A percentile compares a stretch with the other conserved stretches of the same genome.
Evolutionary conservation across 2,797 vertebrate genomes (phyloP).

Genomic region (Melanotaenia nigrans): DNA sequence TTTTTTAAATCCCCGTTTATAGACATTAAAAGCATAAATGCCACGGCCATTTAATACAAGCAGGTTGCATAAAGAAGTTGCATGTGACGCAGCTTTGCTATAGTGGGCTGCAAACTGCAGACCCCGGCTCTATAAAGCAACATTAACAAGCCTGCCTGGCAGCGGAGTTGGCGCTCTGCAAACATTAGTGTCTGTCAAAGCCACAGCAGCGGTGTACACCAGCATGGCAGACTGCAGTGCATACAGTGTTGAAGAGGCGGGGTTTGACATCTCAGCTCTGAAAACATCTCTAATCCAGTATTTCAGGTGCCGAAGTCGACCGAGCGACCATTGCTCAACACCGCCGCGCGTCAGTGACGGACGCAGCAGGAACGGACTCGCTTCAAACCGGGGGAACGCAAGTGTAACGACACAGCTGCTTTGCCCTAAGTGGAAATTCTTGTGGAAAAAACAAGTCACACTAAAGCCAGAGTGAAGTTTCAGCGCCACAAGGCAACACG

Average conservation of each 20-base stretch:
- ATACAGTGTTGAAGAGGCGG: constrained; percentile 80
- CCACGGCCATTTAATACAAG: background rate
- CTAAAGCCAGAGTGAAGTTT: constrained; percentile 54
- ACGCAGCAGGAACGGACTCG: constrained; percentile 39
- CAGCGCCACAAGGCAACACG: constrained; percentile 9
- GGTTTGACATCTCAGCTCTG: constrained; percentile 80
- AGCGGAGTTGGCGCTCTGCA: constrained; percentile 55
- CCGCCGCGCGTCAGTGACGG: constrained; percentile 59
- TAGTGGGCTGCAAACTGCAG: constrained; percentile 49
- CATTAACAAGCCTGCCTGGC: constrained; percentile 58
- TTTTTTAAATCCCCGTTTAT: background rate
- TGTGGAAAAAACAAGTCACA: background rate
- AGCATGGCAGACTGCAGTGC: constrained; percentile 81
- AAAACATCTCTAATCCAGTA: constrained; percentile 84
- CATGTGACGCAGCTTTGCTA: constrained; percentile 23
- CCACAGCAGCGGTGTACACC: constrained; percentile 62
- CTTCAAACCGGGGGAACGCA: constrained; percentile 34
- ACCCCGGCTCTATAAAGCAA: constrained; percentile 61
- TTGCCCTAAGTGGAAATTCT: constrained; percentile 29
- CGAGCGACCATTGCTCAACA: constrained; percentile 64
- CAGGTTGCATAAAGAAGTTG: background rate
- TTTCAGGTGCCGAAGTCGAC: constrained; percentile 83
- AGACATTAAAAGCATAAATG: background rate
- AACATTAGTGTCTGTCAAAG: constrained; percentile 31
- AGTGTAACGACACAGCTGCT: constrained; percentile 39